Base-by-base conservation (phyloP, 2,797 vertebrate genomes). In the Gouania willdenowi region DNA sequence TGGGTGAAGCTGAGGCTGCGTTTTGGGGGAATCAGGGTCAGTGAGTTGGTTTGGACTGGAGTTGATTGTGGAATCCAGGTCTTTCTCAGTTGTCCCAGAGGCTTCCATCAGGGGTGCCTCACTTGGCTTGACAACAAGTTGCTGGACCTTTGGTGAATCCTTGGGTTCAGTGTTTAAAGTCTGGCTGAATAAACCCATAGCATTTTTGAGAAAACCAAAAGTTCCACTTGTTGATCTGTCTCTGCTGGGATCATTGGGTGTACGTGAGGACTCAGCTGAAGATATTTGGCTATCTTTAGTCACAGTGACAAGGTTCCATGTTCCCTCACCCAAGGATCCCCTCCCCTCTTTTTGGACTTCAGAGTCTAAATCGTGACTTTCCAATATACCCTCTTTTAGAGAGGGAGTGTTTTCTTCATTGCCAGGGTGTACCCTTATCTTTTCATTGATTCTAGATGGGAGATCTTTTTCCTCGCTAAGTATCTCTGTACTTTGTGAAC, bases 141-240 rank as follows among this genome's bases (percentile, higher is more conserved):
- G 37, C 4, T 24, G 29, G n/a, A 7, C 1, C 3, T 71, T 39
- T 5, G 8, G 9, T 0, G 51, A 22, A 6, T 36, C 18, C 1
- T 45, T 8, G 0, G 26, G 40, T 38, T 56, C 26, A 1, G 37
- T 6, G 8, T n/a, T 23, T 5, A 53, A 26, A 4, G 21, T 35
- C 51, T 34, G 41, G 16, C 30, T 34, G 14, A 81, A 81, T 43
- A 61, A 41, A 23, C 33, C 17, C 6, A 85, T 54, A 5, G 62
- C 12, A 0, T 64, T 58, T 48, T 42, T 37, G 35, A 81, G 42
- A 41, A 71, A 24, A 15, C 51, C 35, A 6, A 79, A 66, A 1
- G 13, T 26, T 37, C 59, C 44, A 28, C 13, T 15, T 15, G 60
- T 38, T 19, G 25, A 6, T 0, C 2, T 5, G 13, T 4, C 20